Base-by-base conservation (phyloP, 2,888 invertebrate species). In the Melanotus villosus region DNA sequence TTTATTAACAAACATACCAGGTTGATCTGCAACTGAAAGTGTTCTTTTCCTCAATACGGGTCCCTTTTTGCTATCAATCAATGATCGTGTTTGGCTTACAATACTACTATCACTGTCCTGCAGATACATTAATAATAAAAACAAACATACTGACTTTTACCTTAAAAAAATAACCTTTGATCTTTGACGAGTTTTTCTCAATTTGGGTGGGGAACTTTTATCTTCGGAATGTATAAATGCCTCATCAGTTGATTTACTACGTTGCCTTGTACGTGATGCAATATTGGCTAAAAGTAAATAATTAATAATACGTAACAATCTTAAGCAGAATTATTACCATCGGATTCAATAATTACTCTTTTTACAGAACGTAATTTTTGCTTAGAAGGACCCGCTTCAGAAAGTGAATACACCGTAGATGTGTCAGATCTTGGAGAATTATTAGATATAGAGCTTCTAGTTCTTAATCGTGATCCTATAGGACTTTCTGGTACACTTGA, bases 391-490 rank as follows among this genome's bases (percentile, higher is more conserved):
- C 1, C 19, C 2, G 66, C 43, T 43, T 67, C 64, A 1, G 58
- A 50, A n/a, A 36, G 19, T 1, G 58, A 57, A 47, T 12, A 18
- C 6, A 21, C 56, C 4, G 64, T 57, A 1, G 77, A 78, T 14
- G 69, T 64, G 2, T 57, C 34, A 18, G 65, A 65, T 16, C 7
- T 2, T n/a, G 12, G n/a, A 23, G 65, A 57, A n/a, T 47, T 32
- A 32, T 72, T 74, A 2, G 77, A 80, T 47, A 71, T 71, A 1
- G 76, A 72, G 41, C 76, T 74, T 54, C 75, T 74, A 19, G 68
- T 72, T 41, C 76, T 73, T 43, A 74, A 68, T 21, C 59, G 59
- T 19, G 59, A 71, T 18, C 71, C 38, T 4, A 73, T 70, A 23
- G 73, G 75, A 16, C 72, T 69, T 21, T 76, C 74, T 21, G 71